Conservation (phyloP, 2,113 vertebrate genomes). For the Perca schrenkii region DNA sequence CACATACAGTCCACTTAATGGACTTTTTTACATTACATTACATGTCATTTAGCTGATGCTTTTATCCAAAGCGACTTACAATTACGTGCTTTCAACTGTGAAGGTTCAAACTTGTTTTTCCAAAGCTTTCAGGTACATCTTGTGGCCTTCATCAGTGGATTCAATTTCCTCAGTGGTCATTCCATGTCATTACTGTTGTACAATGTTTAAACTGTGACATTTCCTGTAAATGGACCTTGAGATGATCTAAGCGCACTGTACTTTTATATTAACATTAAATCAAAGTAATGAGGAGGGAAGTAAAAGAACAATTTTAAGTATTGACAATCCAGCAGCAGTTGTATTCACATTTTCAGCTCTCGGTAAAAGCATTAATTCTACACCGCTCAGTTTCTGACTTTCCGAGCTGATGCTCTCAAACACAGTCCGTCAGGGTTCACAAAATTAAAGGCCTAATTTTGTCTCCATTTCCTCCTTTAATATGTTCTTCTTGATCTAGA, state of each 20-base stretch:
- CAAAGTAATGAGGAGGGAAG: background rate
- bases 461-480: slow-evolving; percentile 69
- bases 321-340: background rate
- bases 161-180: background rate
- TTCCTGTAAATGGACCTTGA: no score
- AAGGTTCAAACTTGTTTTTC: background rate
- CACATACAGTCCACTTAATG: background rate
- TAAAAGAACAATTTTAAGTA: background rate
- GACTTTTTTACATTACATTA: background rate
- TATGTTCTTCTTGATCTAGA: slow-evolving; percentile 75
- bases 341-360: background rate
- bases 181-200: background rate
- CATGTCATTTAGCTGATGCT: no score
- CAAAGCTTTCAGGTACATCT: background rate
- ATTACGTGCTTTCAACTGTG: no score
- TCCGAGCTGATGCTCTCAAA: background rate
- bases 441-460: slow-evolving; percentile 59
- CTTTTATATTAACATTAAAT: slow-evolving; percentile 6
- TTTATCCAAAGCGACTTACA: no score
- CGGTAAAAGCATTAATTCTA: background rate
- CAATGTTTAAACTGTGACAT: background rate
- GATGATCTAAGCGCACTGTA: background rate
- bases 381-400: background rate
- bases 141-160: background rate
- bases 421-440: slow-evolving; percentile 19